Percentiles rank a stretch among this genome's conserved stretches.
These are phyloP conservation scores for Matsumyia berberina DNA, from an alignment of 2,888 invertebrate genomes.

Conservation along the genomic window DNA sequence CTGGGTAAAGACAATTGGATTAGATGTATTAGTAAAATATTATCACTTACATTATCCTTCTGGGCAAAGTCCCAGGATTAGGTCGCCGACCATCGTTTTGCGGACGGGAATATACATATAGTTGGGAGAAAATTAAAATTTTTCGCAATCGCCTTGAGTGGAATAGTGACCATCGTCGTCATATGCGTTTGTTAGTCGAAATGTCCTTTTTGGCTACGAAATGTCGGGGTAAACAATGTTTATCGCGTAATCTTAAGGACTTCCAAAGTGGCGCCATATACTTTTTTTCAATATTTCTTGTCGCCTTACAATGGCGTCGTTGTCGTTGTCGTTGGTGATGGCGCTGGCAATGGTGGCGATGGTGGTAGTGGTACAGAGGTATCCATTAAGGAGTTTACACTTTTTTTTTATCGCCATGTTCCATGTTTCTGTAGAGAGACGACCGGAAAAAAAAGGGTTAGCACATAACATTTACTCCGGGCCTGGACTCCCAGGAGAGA, in stretches of 20 bases:
- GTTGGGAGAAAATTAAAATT: conserved; percentile 50
- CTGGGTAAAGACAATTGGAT: conserved; percentile 40
- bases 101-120: no score
- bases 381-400: conserved; percentile 62
- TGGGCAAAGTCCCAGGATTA: background rate
- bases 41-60: conserved; percentile 32
- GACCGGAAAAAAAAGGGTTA: conserved; percentile 16
- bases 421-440: background rate
- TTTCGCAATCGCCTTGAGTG: background rate
- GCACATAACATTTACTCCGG: conserved; percentile 27
- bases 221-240: conserved; percentile 64
- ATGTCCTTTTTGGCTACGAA: conserved; percentile 64
- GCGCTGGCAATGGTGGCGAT: conserved; percentile 27
- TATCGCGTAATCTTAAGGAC: conserved; percentile 69
- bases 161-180: conserved; percentile 35
- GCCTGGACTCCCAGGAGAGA: conserved; percentile 9
- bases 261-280: conserved; percentile 66
- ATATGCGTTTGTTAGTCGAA: conserved; percentile 37
- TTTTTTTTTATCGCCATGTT: conserved; percentile 33
- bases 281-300: conserved; percentile 41
- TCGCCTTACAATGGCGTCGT: conserved; percentile 56
- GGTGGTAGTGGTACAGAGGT: conserved; percentile 46
- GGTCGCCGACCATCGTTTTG: conserved; percentile 9
- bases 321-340: conserved; percentile 25
- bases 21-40: conserved; percentile 52